Base-by-base conservation (phyloP, 2,888 invertebrate species). In the Eilema caniola region DNA sequence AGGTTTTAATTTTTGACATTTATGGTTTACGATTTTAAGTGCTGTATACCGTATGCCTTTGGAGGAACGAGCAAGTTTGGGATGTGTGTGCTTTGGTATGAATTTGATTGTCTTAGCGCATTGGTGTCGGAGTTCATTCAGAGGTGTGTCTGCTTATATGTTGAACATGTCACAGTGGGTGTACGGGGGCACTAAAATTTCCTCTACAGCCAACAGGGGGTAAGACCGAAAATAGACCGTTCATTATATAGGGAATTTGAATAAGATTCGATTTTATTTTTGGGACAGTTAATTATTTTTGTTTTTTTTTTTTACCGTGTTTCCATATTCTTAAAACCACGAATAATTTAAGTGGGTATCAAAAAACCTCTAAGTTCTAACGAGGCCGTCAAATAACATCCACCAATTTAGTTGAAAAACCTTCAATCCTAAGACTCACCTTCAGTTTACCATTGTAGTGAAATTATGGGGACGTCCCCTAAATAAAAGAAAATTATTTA, bases 1-100 rank as follows among this genome's bases (percentile, higher is more conserved):
- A 80, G 87, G 86, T 84, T 90, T 93, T 90, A 89, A 88, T 89
- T 92, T 92, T 86, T 90, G 93, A 93, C 93, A 74, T 93, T 94
- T 92, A 94, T 83, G 70, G 66, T 53, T 75, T 78, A 69, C 64
- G 66, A 71, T 67, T 74, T 62, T 71, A 66, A 72, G 60, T 76
- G 62, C 62, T 56, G 41, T 70, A 69, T 24, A 62, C 69, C 67
- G 67, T 74, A 74, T 75, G 67, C 53, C 62, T 11, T 5, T 31
- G 61, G 67, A 37, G 47, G 31, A 75, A 16, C 31, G 53, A 12
- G 67, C 57, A 60, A 61, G 53, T 68, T 73, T 28, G 56, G 24
- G 25, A 56, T 31, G 12, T 23, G 47, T 64, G 63, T 65, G 33
- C 59, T 62, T 66, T 31, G 65, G 63, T 16, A 74, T 53, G 66